A percentile compares a stretch with the other conserved stretches of the same genome.
These are phyloP conservation scores for Heloderma charlesbogerti DNA, from an alignment of 2,113 vertebrate genomes.

Conservation along the genomic window DNA sequence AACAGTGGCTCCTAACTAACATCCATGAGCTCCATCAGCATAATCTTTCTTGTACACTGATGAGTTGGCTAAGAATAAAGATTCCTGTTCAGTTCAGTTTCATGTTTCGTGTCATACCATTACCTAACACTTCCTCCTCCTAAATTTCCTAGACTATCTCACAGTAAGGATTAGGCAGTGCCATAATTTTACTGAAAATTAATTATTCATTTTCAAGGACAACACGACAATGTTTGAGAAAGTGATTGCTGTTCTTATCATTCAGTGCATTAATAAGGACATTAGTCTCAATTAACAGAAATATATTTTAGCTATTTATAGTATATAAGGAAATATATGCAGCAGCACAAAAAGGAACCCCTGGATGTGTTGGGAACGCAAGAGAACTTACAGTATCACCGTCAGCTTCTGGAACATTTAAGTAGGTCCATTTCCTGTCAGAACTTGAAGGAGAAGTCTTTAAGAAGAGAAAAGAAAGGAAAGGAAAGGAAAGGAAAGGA, in stretches of 20 bases:
- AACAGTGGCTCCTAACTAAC: too few relatives aligned
- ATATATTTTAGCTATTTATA: neutral
- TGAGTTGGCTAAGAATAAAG: neutral
- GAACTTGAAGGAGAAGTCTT: conserved; percentile 88
- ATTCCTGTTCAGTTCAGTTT: neutral
- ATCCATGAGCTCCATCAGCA: too few relatives aligned
- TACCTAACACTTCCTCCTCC: neutral
- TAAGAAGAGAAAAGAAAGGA: conserved; percentile 63
- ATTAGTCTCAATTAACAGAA: neutral
- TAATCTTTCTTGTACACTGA: neutral
- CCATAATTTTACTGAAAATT: neutral
- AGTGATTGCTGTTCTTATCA: neutral
- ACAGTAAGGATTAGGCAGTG: neutral
- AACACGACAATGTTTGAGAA: neutral
- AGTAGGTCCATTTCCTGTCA: conserved; percentile 91
- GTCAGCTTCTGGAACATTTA: conserved; percentile 94
- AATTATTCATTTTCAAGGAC: neutral
- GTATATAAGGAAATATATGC: neutral
- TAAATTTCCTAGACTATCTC: neutral
- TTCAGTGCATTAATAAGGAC: neutral
- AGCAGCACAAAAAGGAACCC: conserved; percentile 24
- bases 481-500: conserved; percentile 41
- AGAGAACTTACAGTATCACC: conserved; percentile 95
- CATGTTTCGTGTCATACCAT: too few relatives aligned
- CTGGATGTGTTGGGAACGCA: conserved; percentile 42